These are phyloP conservation scores for Epistrophella euchroma DNA, from an alignment of 2,888 invertebrate genomes.

Conservation along the genomic window DNA sequence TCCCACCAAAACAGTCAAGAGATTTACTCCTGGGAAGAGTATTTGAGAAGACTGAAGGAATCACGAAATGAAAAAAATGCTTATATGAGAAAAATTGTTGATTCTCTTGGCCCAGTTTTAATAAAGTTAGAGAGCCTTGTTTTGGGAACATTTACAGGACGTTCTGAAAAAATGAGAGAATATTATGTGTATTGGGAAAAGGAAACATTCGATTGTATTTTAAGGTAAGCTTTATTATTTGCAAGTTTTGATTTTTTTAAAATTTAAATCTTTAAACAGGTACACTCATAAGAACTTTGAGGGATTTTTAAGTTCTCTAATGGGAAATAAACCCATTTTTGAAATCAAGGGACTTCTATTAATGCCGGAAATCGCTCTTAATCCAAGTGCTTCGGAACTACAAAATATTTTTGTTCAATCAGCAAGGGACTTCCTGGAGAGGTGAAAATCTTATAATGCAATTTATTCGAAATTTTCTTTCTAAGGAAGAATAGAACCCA, in stretches of 20 bases:
- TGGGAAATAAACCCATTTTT: slow-evolving; percentile 87
- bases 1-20: neutral
- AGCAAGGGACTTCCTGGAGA: slow-evolving; percentile 90
- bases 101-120: slow-evolving; percentile 91
- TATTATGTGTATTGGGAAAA: slow-evolving; percentile 94
- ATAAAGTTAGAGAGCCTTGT: slow-evolving; percentile 94
- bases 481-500: no score
- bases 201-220: slow-evolving; percentile 89
- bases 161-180: slow-evolving; percentile 88
- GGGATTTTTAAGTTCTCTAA: slow-evolving; percentile 87
- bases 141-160: slow-evolving; percentile 91
- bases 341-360: slow-evolving; percentile 91
- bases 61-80: slow-evolving; percentile 89
- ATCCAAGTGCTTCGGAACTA: slow-evolving; percentile 90
- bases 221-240: slow-evolving; percentile 83
- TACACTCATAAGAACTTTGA: slow-evolving; percentile 90
- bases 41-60: slow-evolving; percentile 89
- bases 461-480: no score
- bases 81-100: slow-evolving; percentile 89
- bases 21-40: slow-evolving; percentile 83
- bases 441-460: slow-evolving; percentile 83
- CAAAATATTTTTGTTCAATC: slow-evolving; percentile 90
- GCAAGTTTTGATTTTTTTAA: neutral
- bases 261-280: slow-evolving; percentile 79
- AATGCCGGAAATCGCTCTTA: slow-evolving; percentile 90